Conservation (phyloP, 2,888 invertebrate genomes). For the Labia minor region DNA sequence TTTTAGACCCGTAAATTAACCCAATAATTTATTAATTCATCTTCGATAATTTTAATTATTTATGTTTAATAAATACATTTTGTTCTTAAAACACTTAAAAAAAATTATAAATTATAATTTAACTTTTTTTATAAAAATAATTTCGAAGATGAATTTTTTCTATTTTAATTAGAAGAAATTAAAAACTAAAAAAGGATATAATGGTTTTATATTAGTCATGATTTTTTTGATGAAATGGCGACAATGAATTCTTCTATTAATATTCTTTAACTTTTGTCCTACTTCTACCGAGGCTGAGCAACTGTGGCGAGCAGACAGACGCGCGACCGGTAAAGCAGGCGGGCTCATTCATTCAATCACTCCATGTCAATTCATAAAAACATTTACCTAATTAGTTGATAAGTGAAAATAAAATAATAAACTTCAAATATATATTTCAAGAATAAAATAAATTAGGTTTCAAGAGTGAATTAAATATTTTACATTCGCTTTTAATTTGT, state of each 20-base stretch:
- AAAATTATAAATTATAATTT: too few species aligned
- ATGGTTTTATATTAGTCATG: neutral
- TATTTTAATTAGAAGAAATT: neutral
- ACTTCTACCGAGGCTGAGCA: conserved; percentile 5
- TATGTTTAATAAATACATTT: too few species aligned
- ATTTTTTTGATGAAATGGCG: conserved; percentile 3
- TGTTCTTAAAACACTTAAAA: too few species aligned
- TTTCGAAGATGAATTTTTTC: neutral
- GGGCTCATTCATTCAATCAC: neutral
- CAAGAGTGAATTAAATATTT: conserved; percentile 5
- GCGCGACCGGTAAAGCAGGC: conserved; percentile 1
- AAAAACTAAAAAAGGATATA: neutral
- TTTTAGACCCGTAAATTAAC: too few species aligned
- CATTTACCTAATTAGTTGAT: neutral
- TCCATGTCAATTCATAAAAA: neutral
- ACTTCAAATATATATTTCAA: neutral
- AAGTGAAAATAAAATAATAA: too few species aligned
- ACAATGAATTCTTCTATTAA: conserved; percentile 7
- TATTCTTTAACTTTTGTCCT: neutral
- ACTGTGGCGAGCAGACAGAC: conserved; percentile 13
- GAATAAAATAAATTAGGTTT: neutral
- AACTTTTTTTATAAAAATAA: too few species aligned
- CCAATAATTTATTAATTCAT: too few species aligned
- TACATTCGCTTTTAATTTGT: neutral
- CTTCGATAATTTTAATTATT: too few species aligned